Base-by-base conservation (phyloP, 2,888 invertebrate genomes). In the Pseudococcus jackbeardsleyi region DNA sequence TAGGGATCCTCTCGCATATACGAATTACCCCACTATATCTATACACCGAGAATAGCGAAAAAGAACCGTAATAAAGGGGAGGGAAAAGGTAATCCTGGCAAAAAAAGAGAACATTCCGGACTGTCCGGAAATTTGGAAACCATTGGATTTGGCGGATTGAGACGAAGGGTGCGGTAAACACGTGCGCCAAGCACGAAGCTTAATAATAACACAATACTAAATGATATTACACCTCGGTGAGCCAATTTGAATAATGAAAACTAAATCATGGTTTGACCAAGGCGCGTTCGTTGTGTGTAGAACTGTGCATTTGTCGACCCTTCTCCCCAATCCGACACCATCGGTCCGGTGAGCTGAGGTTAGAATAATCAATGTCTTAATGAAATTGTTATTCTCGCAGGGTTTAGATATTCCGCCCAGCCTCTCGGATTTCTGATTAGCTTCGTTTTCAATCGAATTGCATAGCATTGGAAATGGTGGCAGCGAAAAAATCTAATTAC, bases 231-330 rank as follows among this genome's bases (percentile, higher is more conserved):
- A 77, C 77, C 77, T 77, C 39, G 77, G 77, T 77, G 77, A 77
- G 77, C 77, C 77, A 77, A 77, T 77, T 77, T 77, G 77, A 77
- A 77, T 77, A 77, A 77, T 77, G 77, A 77, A 77, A 77, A 33
- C 77, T 39, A 77, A 77, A 77, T 77, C 77, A 77, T 39, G 17
- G 77, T 77, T 77, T 77, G 77, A 77, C 77, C 77, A 77, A 77
- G 39, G 39, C 33, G 15, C 77, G 77, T 17, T 33, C 22, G 77
- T 17, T 22, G 12, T 77, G 15, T 12, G 26, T 12, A 72, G 64
- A 6, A 64, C 64, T 19, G 9, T 19, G 19, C 64, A 64, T 8
- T 50, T 50, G 15, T 50, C 50, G 11, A 50, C 15, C 50, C 9
- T 11, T 8, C 46, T 46, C 1, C 26, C 26, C 26, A 33, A 3